Percentiles rank a stretch among this genome's conserved stretches.
Conservation (phyloP, 2,888 invertebrate species). For the Agrochola lychnidis region DNA sequence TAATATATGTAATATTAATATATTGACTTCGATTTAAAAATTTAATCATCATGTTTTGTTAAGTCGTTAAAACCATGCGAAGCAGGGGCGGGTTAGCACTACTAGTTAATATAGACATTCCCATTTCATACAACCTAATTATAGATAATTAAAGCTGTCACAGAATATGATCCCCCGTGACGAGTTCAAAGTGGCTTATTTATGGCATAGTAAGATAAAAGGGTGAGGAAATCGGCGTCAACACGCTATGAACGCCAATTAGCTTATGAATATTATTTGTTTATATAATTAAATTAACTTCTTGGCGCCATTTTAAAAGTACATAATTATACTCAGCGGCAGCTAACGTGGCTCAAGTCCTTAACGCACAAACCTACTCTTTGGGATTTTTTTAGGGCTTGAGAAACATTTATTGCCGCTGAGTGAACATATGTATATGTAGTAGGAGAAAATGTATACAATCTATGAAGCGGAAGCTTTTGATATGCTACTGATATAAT, state of each 20-base stretch:
- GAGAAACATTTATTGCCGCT: no score
- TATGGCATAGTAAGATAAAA: slow-evolving; percentile 39
- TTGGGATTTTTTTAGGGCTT: no score
- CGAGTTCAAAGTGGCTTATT: slow-evolving; percentile 58
- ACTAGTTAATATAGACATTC: slow-evolving; percentile 27
- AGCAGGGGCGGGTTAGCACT: not conserved
- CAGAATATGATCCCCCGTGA: slow-evolving; percentile 31
- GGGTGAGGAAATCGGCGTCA: slow-evolving; percentile 18
- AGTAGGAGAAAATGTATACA: slow-evolving; percentile 1
- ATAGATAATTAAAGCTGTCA: slow-evolving; percentile 46
- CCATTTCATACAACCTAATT: slow-evolving; percentile 31
- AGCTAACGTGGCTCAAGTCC: not conserved
- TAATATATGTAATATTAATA: not conserved
- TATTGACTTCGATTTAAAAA: not conserved
- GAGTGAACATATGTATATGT: not conserved
- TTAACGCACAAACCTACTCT: no score
- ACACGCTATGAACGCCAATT: slow-evolving; percentile 37
- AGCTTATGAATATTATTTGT: slow-evolving; percentile 20
- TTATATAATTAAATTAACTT: slow-evolving; percentile 30
- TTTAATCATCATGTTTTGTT: not conserved
- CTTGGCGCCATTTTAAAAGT: slow-evolving; percentile 36
- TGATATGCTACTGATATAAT: not conserved
- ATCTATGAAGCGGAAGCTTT: not conserved
- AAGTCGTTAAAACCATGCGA: not conserved
- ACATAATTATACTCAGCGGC: not conserved